These are phyloP conservation scores for Neoascia interrupta DNA, from an alignment of 2,888 invertebrate genomes.

Conservation along the genomic window DNA sequence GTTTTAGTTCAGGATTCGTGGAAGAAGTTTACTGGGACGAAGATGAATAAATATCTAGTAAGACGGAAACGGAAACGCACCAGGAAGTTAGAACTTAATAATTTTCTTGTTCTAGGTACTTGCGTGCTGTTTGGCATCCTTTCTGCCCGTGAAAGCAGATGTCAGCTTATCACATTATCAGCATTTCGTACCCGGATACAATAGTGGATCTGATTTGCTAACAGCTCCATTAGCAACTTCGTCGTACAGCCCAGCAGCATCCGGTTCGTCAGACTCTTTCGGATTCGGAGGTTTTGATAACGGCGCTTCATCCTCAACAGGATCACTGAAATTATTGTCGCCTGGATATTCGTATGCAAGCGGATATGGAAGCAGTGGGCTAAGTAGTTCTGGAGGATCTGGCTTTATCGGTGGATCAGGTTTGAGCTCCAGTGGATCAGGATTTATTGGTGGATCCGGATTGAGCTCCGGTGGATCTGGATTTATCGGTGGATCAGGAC, in stretches of 20 bases:
- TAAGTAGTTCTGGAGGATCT: not conserved
- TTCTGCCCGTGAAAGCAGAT: slow-evolving; percentile 74
- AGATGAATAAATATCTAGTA: slow-evolving; percentile 75
- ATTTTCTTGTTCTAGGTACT: slow-evolving; percentile 71
- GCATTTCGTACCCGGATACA: slow-evolving; percentile 71
- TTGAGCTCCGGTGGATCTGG: not conserved
- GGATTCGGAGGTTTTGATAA: slow-evolving; percentile 1
- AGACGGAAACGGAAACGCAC: slow-evolving; percentile 50
- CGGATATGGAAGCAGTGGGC: slow-evolving; percentile 5
- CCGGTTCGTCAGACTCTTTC: slow-evolving; percentile 61
- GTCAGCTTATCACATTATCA: slow-evolving; percentile 75
- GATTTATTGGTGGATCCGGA: not conserved
- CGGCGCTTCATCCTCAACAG: not conserved
- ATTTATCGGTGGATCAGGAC: not conserved
- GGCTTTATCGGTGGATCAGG: slow-evolving; percentile 9
- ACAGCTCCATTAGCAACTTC: slow-evolving; percentile 67
- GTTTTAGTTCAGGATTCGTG: slow-evolving; percentile 49
- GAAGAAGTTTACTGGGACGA: slow-evolving; percentile 11
- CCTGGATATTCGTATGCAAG: slow-evolving; percentile 30
- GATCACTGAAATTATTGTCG: slow-evolving; percentile 16
- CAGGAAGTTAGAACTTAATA: not conserved
- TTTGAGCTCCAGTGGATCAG: not conserved
- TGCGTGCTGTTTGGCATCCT: slow-evolving; percentile 71
- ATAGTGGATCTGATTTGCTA: slow-evolving; percentile 70
- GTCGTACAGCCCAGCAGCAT: slow-evolving; percentile 73